Percentiles rank a stretch among this genome's conserved stretches.
Conservation (phyloP, 2,888 invertebrate species). For the Cephus spinipes region DNA sequence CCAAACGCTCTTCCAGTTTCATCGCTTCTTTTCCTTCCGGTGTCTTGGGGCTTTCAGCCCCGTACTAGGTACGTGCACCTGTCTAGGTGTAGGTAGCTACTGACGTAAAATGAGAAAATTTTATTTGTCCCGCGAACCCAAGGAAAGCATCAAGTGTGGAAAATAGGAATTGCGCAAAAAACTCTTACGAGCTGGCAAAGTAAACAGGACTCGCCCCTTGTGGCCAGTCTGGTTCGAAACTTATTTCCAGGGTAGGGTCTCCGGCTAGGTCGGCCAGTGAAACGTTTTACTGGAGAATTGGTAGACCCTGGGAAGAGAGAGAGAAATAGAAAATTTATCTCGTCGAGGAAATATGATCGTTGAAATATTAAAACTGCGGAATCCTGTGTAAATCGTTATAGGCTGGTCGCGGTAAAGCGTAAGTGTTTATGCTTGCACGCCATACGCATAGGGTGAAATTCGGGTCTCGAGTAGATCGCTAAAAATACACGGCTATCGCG, state of each 20-base stretch:
- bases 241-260: slow-evolving; percentile 39
- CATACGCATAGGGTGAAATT: not conserved
- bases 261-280: slow-evolving; percentile 31
- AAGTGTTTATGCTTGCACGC: not conserved
- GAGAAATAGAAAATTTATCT: not conserved
- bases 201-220: slow-evolving; percentile 45
- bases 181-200: slow-evolving; percentile 32
- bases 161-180: slow-evolving; percentile 51
- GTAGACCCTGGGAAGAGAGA: slow-evolving; percentile 1
- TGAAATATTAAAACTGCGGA: not conserved
- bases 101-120: slow-evolving; percentile 55
- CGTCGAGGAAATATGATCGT: not conserved
- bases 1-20: not conserved
- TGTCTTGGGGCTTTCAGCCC: not conserved
- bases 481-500: slow-evolving; percentile 46
- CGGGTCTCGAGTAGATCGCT: slow-evolving; percentile 32
- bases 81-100: not conserved
- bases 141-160: slow-evolving; percentile 46
- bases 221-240: slow-evolving; percentile 47
- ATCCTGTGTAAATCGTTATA: not conserved
- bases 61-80: not conserved
- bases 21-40: not conserved
- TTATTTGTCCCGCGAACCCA: slow-evolving; percentile 51
- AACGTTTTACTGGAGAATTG: slow-evolving; percentile 32
- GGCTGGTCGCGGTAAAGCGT: not conserved